Evolutionary conservation across 2,888 invertebrate species (phyloP).

Genomic region (Dasypogon diadema): DNA sequence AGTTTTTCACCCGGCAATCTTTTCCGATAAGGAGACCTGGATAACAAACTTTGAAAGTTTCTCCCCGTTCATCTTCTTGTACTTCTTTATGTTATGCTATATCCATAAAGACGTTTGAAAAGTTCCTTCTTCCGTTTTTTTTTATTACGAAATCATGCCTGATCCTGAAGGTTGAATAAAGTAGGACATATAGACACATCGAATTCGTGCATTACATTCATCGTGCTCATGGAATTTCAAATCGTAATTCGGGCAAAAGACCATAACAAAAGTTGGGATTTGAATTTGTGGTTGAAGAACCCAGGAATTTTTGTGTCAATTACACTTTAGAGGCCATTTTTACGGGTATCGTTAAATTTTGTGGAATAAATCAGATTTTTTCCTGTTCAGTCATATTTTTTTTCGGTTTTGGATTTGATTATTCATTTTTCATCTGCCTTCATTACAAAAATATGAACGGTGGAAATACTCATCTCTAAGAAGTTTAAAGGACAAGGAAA

Average conservation of each 20-base stretch:
- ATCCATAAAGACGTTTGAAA: constrained; percentile 40
- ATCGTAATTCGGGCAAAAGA: constrained; percentile 25
- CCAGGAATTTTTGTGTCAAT: not conserved
- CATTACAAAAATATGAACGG: no score
- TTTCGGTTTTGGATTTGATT: no score
- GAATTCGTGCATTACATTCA: constrained; percentile 21
- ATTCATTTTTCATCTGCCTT: no score
- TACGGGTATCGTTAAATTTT: no score
- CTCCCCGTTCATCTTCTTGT: constrained; percentile 24
- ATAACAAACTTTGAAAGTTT: constrained; percentile 37
- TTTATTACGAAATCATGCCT: constrained; percentile 36
- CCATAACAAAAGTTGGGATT: not conserved
- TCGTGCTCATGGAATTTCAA: constrained; percentile 35
- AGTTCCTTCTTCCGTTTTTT: constrained; percentile 12
- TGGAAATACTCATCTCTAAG: no score
- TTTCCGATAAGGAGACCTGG: not conserved
- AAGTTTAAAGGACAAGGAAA: no score
- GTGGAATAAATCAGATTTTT: no score
- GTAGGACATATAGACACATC: constrained; percentile 19
- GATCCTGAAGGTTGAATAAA: not conserved
- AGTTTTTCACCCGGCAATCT: constrained; percentile 11
- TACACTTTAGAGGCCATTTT: not conserved
- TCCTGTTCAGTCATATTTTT: no score
- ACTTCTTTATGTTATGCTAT: constrained; percentile 25
- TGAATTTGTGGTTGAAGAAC: not conserved